phyloP scores from a whole-genome alignment of 2,113 vertebrate genomes.

The Myocastor coypus region DNA sequence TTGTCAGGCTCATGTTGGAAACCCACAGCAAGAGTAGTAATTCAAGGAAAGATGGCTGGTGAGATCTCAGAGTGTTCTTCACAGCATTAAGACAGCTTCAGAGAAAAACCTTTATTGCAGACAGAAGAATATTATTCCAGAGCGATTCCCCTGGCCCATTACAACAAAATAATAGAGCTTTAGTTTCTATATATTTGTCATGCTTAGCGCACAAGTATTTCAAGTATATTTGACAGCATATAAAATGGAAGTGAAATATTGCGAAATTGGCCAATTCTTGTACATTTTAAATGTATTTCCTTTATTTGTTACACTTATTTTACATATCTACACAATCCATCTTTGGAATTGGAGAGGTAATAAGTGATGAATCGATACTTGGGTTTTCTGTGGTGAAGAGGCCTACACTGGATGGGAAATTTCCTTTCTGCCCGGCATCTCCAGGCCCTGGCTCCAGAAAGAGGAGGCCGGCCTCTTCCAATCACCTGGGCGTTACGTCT shows the following conservation, averaged over 20 bases:
- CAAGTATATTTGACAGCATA: conserved; percentile 80
- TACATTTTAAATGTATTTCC: conserved; percentile 71
- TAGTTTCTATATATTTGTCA: conserved; percentile 77
- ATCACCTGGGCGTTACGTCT: not conserved
- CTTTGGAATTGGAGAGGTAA: conserved; percentile 66
- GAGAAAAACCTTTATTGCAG: conserved; percentile 75
- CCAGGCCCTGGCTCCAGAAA: not conserved
- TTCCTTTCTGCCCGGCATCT: not conserved
- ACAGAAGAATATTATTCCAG: conserved; percentile 73
- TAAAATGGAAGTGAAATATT: conserved; percentile 79
- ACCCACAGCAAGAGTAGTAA: not conserved
- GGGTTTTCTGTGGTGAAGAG: not conserved
- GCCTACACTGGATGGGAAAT: rapidly evolving
- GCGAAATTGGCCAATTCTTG: conserved; percentile 67
- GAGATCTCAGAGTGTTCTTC: conserved; percentile 58
- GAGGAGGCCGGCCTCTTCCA: not conserved
- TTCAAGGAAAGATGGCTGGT: conserved; percentile 26
- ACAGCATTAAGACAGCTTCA: conserved; percentile 70
- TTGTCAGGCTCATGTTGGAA: not conserved
- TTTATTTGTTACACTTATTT: conserved; percentile 70
- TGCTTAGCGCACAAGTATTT: conserved; percentile 73
- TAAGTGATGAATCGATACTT: conserved; percentile 44
- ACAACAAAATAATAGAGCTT: conserved; percentile 78
- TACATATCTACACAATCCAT: conserved; percentile 65
- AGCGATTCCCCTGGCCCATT: conserved; percentile 76